A percentile compares a stretch with the other conserved stretches of the same genome.
phyloP scores from a whole-genome alignment of 2,888 invertebrate genomes.

The Hartigia nigra region DNA sequence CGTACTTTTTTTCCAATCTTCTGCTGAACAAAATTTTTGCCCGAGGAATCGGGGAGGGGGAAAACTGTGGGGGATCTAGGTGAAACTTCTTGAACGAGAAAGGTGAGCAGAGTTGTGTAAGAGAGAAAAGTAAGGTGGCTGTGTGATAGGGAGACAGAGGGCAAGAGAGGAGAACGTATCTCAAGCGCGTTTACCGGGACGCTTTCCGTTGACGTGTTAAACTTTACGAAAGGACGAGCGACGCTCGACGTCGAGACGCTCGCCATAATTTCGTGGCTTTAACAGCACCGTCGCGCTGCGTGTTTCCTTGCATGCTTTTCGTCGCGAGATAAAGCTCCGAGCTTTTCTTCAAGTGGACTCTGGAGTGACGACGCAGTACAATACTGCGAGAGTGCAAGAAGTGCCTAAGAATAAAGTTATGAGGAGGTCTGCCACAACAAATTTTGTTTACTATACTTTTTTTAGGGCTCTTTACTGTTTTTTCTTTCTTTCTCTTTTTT shows the following conservation, averaged over 20 bases:
- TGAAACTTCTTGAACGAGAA: neutral
- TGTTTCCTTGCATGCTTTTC: neutral
- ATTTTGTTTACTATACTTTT: neutral
- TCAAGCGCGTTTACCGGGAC: neutral
- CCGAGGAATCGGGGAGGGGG: neutral
- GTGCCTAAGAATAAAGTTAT: slow-evolving; percentile 25
- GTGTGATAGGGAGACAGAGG: neutral
- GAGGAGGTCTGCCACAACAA: neutral
- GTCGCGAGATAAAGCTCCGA: neutral
- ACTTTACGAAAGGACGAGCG: slow-evolving; percentile 39
- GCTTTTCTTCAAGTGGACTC: neutral
- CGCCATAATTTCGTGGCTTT: slow-evolving; percentile 40
- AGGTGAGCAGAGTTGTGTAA: neutral
- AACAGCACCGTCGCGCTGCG: slow-evolving; percentile 6
- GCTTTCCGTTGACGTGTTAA: slow-evolving; percentile 8
- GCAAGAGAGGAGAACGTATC: neutral
- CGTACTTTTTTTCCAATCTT: neutral
- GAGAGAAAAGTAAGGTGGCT: neutral
- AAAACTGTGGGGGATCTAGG: neutral
- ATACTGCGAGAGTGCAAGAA: neutral
- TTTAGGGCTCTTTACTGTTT: neutral
- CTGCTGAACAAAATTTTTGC: neutral
- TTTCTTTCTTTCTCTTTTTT: neutral
- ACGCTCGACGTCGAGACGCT: slow-evolving; percentile 16
- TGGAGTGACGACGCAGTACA: neutral